Conservation (phyloP, 2,797 vertebrate species). For the Platyrinchus mystaceus region DNA sequence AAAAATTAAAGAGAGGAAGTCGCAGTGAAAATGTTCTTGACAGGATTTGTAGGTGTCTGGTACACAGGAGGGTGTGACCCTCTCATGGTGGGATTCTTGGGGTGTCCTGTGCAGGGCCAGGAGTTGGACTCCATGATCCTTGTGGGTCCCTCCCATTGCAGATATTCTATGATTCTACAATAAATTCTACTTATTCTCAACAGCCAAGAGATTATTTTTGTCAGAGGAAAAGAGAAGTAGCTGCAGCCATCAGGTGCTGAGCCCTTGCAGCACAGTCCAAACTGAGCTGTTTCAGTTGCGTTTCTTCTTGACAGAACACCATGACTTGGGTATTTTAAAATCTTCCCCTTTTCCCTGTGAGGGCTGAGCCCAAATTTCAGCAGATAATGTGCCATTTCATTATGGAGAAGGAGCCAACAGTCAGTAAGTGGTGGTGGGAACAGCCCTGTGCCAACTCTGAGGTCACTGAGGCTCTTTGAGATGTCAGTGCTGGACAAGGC, state of each 20-base stretch:
- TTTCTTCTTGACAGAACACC: background rate
- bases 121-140: background rate
- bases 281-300: background rate
- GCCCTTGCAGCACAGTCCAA: background rate
- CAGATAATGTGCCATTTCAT: background rate
- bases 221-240: background rate
- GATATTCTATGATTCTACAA: background rate
- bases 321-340: background rate
- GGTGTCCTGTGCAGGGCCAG: background rate
- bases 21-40: background rate
- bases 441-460: background rate
- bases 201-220: background rate
- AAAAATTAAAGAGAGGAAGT: background rate
- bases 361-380: background rate
- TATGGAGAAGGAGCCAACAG: background rate
- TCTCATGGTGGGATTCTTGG: background rate
- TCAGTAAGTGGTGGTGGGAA: background rate
- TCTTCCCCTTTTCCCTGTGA: background rate
- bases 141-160: background rate
- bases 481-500: background rate
- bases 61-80: background rate
- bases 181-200: background rate
- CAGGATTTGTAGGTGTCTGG: background rate
- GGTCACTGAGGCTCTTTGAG: background rate
- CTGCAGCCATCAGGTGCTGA: background rate